Evolutionary conservation across 2,888 invertebrate genomes (phyloP), one percentile per base, ranked within the genome.

Genomic region (Cantharis rustica): DNA sequence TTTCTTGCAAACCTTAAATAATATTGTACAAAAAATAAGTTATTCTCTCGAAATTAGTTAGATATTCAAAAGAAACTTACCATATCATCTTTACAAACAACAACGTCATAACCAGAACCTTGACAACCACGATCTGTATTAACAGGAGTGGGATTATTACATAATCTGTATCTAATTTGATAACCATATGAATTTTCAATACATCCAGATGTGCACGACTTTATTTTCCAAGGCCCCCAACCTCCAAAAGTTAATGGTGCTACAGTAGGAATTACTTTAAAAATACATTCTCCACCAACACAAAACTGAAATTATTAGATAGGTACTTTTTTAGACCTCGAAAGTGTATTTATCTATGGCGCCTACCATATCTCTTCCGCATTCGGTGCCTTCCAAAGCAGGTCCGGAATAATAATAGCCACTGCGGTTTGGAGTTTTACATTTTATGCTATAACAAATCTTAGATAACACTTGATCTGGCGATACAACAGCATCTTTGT

Each of bases 381-480:
- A 96, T 16, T 90, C 87, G 0, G 95, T 95, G 66, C 95, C 95
- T 78, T 95, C 95, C 27, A 96, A 87, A n/a, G 95, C 95, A 0
- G 95, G 95, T 0, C 95, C 95, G 1, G 95, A 93, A 85, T 92
- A 92, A 86, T 94, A 95, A 88, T 91, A 93, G 11, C 94, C 95
- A 76, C 92, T 91, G 70, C 93, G 90, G 84, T 93, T 92, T 31
- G 95, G 94, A 16, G 93, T 92, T 83, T 92, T 91, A 84, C 95
- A 95, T 80, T 92, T 91, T 69, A 95, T 88, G 86, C 93, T 93
- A 75, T 90, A 89, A 85, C 95, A 95, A 78, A 91, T 89, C 27
- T 88, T 86, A 1, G 87, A 82, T 23, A 88, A 80, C 81, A 89
- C 81, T 82, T 87, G 88, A 66, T 88, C 86, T 1, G 87, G 88